phyloP scores from a whole-genome alignment of 2,888 invertebrate species.

The Sinhomidia bicolor region DNA sequence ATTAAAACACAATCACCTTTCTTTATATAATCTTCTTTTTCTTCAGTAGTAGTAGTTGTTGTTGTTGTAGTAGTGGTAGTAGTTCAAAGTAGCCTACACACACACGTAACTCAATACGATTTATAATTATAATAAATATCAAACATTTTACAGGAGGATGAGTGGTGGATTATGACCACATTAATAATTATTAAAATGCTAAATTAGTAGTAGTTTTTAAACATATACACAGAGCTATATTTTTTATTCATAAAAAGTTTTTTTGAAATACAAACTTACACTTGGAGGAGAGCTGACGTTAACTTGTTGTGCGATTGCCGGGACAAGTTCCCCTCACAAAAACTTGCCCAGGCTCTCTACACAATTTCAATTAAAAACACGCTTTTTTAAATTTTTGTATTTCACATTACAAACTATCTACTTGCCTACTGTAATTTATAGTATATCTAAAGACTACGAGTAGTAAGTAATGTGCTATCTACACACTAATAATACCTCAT shows the following conservation, averaged over 20 bases:
- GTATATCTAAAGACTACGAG: background rate
- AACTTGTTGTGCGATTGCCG: background rate
- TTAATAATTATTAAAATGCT: conserved; percentile 21
- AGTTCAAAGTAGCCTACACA: background rate
- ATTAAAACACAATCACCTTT: background rate
- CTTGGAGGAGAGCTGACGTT: conserved; percentile 13
- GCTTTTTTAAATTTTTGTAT: too few species aligned
- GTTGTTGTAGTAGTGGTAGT: background rate
- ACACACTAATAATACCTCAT: conserved; percentile 57
- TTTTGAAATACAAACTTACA: conserved; percentile 17
- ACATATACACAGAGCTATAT: background rate
- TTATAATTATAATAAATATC: conserved; percentile 6
- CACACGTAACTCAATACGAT: background rate
- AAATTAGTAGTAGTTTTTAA: too few species aligned
- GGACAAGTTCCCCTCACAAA: conserved; percentile 36
- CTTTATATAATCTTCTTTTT: background rate
- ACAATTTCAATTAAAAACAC: background rate
- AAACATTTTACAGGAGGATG: conserved; percentile 13
- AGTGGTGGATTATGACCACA: background rate
- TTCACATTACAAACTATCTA: too few species aligned
- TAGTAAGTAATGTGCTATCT: conserved; percentile 11
- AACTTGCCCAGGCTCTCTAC: background rate
- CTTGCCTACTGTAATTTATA: too few species aligned
- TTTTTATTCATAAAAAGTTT: background rate
- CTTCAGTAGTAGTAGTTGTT: background rate